Percentiles rank a stretch among this genome's conserved stretches.
Evolutionary conservation across 2,888 invertebrate species (phyloP).

Genomic region (Macrophya alboannulata): DNA sequence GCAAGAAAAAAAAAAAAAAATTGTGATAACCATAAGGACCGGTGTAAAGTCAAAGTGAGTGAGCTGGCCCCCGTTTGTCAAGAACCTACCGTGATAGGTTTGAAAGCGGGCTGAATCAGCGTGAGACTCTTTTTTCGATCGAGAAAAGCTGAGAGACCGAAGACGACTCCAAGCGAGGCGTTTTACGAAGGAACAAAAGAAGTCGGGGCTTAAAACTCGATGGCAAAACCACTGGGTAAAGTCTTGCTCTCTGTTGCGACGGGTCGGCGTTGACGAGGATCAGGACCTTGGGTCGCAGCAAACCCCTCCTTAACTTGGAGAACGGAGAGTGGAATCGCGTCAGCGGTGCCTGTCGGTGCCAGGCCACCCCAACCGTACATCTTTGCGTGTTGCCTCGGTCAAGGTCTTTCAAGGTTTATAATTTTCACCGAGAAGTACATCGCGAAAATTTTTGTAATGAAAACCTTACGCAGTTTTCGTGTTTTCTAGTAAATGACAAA

Average conservation of each 20-base stretch:
- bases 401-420: conserved; percentile 37
- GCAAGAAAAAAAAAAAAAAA: background rate
- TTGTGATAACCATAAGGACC: conserved; percentile 10
- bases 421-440: conserved; percentile 29
- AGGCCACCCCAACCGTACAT: conserved; percentile 36
- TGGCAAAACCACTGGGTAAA: conserved; percentile 20
- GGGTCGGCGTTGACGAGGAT: conserved; percentile 45
- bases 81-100: background rate
- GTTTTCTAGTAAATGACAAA: background rate
- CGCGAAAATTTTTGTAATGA: background rate
- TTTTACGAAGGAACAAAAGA: conserved; percentile 33
- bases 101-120: conserved; percentile 26
- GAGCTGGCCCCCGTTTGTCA: background rate
- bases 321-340: conserved; percentile 27
- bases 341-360: conserved; percentile 51
- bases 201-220: background rate
- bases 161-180: background rate
- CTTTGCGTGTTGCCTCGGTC: conserved; percentile 49
- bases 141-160: conserved; percentile 20
- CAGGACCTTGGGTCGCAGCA: conserved; percentile 26
- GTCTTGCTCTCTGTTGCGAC: conserved; percentile 34
- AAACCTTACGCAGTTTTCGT: background rate
- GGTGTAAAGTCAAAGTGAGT: conserved; percentile 1
- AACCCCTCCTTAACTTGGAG: conserved; percentile 7
- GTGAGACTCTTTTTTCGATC: conserved; percentile 16